A percentile compares a stretch with the other conserved stretches of the same genome.
These are phyloP conservation scores for Mycetomoellerius zeteki DNA, from an alignment of 1,140 invertebrate genomes.

Conservation along the genomic window DNA sequence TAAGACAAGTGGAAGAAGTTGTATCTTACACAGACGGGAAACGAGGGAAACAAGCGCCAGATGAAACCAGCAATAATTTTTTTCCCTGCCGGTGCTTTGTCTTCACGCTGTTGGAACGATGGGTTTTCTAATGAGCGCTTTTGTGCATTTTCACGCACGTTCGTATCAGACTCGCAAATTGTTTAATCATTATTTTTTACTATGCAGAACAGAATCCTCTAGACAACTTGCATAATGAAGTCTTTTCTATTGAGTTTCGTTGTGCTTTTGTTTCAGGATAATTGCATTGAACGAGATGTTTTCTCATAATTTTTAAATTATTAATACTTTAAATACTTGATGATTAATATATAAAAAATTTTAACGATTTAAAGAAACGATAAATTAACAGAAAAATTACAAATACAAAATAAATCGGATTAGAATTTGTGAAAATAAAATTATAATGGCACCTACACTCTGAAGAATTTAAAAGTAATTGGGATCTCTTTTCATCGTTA, in stretches of 20 bases:
- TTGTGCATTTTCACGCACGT: conserved; percentile 8
- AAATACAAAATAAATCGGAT: background rate
- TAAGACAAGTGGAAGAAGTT: conserved; percentile 53
- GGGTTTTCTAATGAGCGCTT: conserved; percentile 15
- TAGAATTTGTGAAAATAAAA: background rate
- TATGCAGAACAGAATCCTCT: background rate
- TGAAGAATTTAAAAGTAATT: background rate
- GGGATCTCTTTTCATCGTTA: background rate
- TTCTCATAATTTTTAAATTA: background rate
- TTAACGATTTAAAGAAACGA: background rate
- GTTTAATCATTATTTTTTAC: conserved; percentile 18
- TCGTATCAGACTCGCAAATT: background rate
- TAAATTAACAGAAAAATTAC: background rate
- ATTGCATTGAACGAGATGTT: background rate
- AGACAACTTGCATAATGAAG: background rate
- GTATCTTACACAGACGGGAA: background rate
- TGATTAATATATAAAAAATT: background rate
- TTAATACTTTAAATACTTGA: background rate
- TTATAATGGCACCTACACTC: conserved; percentile 5
- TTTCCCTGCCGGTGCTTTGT: background rate
- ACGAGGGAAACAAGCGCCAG: background rate
- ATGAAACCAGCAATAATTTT: conserved; percentile 34
- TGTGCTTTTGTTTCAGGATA: background rate
- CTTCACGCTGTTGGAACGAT: background rate
- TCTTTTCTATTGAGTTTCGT: background rate